These are phyloP conservation scores for Acyrthosiphon pisum DNA, from an alignment of 1,140 invertebrate species.

Conservation along the genomic window DNA sequence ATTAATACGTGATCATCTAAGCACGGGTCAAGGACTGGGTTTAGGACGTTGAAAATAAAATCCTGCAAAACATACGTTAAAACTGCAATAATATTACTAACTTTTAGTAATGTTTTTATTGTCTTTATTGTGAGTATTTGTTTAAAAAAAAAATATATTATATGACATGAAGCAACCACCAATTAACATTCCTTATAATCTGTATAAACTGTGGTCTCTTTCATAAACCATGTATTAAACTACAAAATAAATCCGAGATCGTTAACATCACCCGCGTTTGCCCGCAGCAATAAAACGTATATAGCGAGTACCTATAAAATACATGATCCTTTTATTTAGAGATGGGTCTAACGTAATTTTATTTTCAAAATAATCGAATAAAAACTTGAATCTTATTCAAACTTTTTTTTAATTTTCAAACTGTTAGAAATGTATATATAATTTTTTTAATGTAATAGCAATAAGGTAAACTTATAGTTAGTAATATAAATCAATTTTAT, in stretches of 20 bases:
- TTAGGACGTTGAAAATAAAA: background rate
- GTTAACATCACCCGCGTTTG: background rate
- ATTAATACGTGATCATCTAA: background rate
- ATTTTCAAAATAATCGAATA: background rate
- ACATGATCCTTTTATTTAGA: background rate
- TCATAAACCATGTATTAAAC: background rate
- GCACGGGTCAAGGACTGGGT: conserved; percentile 3
- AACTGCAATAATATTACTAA: background rate
- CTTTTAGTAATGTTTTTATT: background rate
- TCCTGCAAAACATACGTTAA: background rate
- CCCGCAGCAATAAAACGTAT: background rate
- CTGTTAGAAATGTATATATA: too few species aligned
- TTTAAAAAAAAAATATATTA: background rate
- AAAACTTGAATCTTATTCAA: background rate
- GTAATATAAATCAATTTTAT: too few species aligned
- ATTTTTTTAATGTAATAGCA: too few species aligned
- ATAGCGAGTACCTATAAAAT: background rate
- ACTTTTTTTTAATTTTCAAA: too few species aligned
- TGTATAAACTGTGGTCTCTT: background rate
- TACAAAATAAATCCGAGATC: background rate
- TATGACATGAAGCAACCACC: background rate
- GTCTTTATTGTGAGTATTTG: background rate
- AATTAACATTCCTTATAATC: background rate
- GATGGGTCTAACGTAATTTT: background rate
- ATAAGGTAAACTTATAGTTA: too few species aligned